Percentiles rank a stretch among this genome's conserved stretches.
These are phyloP conservation scores for Phaedon cochleariae DNA, from an alignment of 2,888 invertebrate genomes.

Conservation along the genomic window DNA sequence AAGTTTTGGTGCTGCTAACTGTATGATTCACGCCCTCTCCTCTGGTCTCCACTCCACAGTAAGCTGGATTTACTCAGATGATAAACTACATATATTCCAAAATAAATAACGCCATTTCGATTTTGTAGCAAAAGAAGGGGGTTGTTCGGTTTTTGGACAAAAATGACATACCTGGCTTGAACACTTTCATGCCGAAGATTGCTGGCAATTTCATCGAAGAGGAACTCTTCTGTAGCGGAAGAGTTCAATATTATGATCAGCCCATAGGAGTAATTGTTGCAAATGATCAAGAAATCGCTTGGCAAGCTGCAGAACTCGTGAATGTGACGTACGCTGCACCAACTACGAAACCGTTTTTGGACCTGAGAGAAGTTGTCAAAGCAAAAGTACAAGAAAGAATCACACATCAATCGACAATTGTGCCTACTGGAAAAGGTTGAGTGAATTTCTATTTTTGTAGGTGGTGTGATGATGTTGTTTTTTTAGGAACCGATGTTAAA, in stretches of 20 bases:
- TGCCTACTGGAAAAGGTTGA: conserved; percentile 57
- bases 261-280: conserved; percentile 80
- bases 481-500: conserved; percentile 55
- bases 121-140: conserved; percentile 69
- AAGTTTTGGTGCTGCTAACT: no score
- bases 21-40: no score
- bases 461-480: not conserved
- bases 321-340: conserved; percentile 66
- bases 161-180: conserved; percentile 76
- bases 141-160: conserved; percentile 72
- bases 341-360: conserved; percentile 61
- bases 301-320: conserved; percentile 68
- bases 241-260: conserved; percentile 74
- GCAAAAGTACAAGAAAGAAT: conserved; percentile 62
- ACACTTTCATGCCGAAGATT: conserved; percentile 64
- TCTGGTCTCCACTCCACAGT: no score
- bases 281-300: conserved; percentile 67
- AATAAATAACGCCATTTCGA: conserved; percentile 67
- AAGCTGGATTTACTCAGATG: no score
- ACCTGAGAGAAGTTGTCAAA: conserved; percentile 64
- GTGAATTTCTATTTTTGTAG: not conserved
- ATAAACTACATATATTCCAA: no score
- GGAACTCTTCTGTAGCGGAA: conserved; percentile 65
- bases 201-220: conserved; percentile 53
- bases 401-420: conserved; percentile 56